Percentiles rank a stretch among this genome's conserved stretches.
Evolutionary conservation across 2,888 invertebrate genomes (phyloP).

Genomic region (Euzetes globulus): DNA sequence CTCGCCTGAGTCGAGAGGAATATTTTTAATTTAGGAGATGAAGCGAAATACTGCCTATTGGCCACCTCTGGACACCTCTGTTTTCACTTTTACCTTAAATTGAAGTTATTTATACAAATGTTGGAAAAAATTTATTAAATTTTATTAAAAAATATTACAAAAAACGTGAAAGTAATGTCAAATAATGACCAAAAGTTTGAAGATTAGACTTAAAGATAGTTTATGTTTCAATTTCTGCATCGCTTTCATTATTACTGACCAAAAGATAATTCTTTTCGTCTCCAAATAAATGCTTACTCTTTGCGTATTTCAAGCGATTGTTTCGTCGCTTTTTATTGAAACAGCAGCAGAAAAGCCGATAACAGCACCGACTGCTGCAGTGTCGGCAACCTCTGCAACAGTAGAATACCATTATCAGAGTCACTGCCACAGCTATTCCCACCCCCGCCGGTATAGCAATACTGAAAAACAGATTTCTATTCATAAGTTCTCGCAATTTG

Average conservation of each 20-base stretch:
- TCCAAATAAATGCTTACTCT: constrained; percentile 6
- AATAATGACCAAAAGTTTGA: not conserved
- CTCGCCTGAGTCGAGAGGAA: too few relatives aligned
- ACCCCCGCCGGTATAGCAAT: not conserved
- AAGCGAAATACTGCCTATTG: too few relatives aligned
- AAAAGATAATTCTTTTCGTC: constrained; percentile 16
- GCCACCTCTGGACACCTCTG: too few relatives aligned
- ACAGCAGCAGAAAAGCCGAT: not conserved
- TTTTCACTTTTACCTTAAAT: too few relatives aligned
- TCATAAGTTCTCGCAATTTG: not conserved
- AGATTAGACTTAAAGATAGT: not conserved
- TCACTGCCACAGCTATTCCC: not conserved
- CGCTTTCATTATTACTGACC: constrained; percentile 16
- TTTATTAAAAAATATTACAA: too few relatives aligned
- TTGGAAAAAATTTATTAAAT: too few relatives aligned
- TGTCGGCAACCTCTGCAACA: not conserved
- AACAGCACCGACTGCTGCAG: not conserved
- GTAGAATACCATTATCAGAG: not conserved
- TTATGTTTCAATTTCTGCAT: not conserved
- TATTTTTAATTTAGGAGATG: too few relatives aligned
- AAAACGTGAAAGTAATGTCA: not conserved
- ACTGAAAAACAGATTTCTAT: not conserved
- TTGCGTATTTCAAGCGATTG: not conserved
- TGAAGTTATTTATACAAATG: too few relatives aligned
- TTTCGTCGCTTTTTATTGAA: not conserved